Evolutionary conservation across 2,888 invertebrate species (phyloP), one percentile per base, ranked within the genome.

Genomic region (Napeogenes sylphis): DNA sequence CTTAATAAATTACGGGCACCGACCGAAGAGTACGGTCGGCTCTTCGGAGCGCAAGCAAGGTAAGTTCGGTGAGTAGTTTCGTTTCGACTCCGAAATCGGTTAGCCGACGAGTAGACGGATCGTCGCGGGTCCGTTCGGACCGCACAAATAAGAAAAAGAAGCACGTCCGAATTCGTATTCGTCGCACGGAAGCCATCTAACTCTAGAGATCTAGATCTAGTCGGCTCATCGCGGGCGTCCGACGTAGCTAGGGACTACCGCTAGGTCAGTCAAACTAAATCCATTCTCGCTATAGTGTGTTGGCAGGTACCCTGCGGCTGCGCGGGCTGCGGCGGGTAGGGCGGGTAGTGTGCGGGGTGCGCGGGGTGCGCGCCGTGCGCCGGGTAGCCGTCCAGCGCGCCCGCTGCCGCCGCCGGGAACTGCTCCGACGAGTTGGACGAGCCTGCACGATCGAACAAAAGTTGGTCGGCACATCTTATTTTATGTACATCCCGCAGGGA

Each of bases 391-490:
- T 91, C 76, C 70, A 94, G 93, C 72, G 94, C 93, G 93, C 72
- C 94, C 93, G 74, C 93, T 92, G 75, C 93, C 93, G 73, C 93
- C 93, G 92, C 94, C 94, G 70, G 95, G 92, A 97, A 97, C 74
- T 97, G 95, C 85, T 97, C 97, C 92, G 96, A 96, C 59, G 97
- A 96, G 90, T 97, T 97, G 73, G 96, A 96, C 74, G 97, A 96
- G 72, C 97, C 95, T 66, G 65, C 47, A 21, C 21, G 21, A 21
- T 21, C 21, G 21, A 21, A 21, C 21, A 21, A 21, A 21, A 1
- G 21, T 21, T 21, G 21, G 21, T 21, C 21, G 21, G 1, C 21
- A 21, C 1, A 21, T 21, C 21, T 21, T 21, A 21, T 21, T 21
- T 0, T 21, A 1, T 21, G 21, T 21, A 21, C 21, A 21, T 21